Evolutionary conservation across 1,140 invertebrate species (phyloP).

Genomic region (Pemphigus obesinymphae): DNA sequence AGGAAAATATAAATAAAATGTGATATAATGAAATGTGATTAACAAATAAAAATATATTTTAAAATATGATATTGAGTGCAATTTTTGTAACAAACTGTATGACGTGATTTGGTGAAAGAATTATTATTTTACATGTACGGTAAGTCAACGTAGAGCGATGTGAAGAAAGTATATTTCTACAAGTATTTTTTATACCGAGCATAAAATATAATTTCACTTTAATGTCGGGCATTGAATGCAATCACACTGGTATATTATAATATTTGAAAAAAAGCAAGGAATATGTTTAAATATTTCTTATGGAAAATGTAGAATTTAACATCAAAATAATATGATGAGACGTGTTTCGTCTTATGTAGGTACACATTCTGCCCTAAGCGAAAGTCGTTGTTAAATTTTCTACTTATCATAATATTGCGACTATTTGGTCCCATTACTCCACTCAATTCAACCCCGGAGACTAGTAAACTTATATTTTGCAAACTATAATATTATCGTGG

Average conservation of each 20-base stretch:
- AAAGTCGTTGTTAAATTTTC: neutral
- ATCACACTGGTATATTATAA: neutral
- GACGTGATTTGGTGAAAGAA: too few species aligned
- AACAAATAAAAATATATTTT: too few species aligned
- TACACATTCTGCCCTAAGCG: too few species aligned
- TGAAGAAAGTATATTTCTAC: neutral
- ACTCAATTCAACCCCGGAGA: too few species aligned
- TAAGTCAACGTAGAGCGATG: neutral
- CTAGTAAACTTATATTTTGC: neutral
- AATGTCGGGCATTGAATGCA: neutral
- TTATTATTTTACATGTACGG: too few species aligned
- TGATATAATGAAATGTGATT: too few species aligned
- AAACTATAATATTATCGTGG: too few species aligned
- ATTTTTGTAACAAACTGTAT: too few species aligned
- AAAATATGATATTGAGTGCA: too few species aligned
- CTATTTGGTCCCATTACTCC: too few species aligned
- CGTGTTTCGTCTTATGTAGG: too few species aligned
- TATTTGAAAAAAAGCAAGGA: neutral
- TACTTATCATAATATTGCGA: neutral
- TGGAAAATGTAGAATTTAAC: neutral
- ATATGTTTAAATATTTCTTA: conserved; percentile 1
- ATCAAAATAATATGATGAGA: neutral
- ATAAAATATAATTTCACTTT: neutral
- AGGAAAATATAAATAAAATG: too few species aligned
- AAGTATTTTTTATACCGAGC: neutral